Percentiles rank a stretch among this genome's conserved stretches.
Evolutionary conservation across 2,888 invertebrate species (phyloP).

Genomic region (Drosophila phalerata): DNA sequence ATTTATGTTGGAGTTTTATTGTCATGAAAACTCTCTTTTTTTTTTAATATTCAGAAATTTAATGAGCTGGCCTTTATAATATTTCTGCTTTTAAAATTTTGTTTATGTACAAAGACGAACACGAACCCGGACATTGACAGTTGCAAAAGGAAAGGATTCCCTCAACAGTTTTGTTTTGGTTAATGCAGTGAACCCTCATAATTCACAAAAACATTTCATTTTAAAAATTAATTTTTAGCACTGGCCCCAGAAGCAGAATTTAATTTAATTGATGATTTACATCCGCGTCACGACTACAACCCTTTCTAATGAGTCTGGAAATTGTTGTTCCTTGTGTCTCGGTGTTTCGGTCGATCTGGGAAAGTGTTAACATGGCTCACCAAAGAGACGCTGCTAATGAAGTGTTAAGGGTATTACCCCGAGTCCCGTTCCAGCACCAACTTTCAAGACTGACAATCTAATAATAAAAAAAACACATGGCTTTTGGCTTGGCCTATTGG

Average conservation of each 20-base stretch:
- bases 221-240: conserved; percentile 74
- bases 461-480: conserved; percentile 5
- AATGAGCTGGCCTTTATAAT: background rate
- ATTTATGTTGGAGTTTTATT: background rate
- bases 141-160: background rate
- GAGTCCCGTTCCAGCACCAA: background rate
- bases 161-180: background rate
- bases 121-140: background rate
- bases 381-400: conserved; percentile 54
- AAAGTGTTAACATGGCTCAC: conserved; percentile 58
- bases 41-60: conserved; percentile 1
- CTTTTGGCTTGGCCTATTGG: conserved; percentile 34
- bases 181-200: conserved; percentile 60
- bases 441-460: background rate
- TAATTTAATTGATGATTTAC: conserved; percentile 78
- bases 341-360: conserved; percentile 40
- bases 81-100: background rate
- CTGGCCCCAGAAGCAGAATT: conserved; percentile 68
- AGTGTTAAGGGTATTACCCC: conserved; percentile 49
- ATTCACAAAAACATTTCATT: conserved; percentile 69
- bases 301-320: conserved; percentile 56
- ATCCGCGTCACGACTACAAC: conserved; percentile 54
- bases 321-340: conserved; percentile 15
- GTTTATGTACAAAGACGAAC: background rate
- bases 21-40: background rate